phyloP scores from a whole-genome alignment of 2,113 vertebrate genomes.

The Macaca fascicularis region T2T-MFA8v1.1 NC_088389.1:56562501-56563000 shows the following conservation, averaged over 20 bases:
- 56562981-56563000: not conserved
- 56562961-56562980: not conserved
- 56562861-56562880: not conserved
- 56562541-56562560: not conserved
- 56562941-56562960: not conserved
- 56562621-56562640: not conserved
- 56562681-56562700: not conserved
- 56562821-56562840: not conserved
- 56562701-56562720: not conserved
- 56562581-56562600: not conserved
- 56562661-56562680: not conserved
- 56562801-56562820: not conserved
- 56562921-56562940: not conserved
- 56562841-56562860: not conserved
- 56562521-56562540: not conserved
- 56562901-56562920: conserved; percentile 12
- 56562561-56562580: not conserved
- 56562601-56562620: not conserved
- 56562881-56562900: conserved; percentile 35
- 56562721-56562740: not conserved
- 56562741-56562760: not conserved
- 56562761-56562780: not conserved
- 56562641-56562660: not conserved
- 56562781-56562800: not conserved
- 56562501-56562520: not conserved